A percentile compares a stretch with the other conserved stretches of the same genome.
phyloP scores from a whole-genome alignment of 2,888 invertebrate species.

The Teinopalpus imperialis region DNA sequence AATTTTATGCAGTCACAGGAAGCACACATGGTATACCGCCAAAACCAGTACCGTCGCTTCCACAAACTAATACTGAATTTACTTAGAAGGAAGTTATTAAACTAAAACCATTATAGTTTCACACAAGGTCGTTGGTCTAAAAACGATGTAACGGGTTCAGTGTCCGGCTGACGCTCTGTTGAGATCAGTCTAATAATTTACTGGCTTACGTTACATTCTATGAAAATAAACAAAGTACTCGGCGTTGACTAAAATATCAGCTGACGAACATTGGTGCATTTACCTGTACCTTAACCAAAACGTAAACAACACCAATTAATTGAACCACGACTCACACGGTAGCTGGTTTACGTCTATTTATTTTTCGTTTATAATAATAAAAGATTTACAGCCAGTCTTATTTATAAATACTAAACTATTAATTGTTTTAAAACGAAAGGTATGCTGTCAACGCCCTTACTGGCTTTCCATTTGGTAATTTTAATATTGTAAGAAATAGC shows the following conservation, averaged over 20 bases:
- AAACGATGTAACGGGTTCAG: slow-evolving; percentile 73
- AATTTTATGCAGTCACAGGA: neutral
- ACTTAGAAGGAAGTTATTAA: slow-evolving; percentile 23
- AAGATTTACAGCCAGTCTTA: slow-evolving; percentile 13
- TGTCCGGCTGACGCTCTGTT: slow-evolving; percentile 51
- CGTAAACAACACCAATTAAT: slow-evolving; percentile 20
- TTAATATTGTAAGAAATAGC: no score
- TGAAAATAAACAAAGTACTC: slow-evolving; percentile 33
- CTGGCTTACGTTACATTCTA: slow-evolving; percentile 32
- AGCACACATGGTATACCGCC: neutral
- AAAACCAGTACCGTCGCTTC: slow-evolving; percentile 3
- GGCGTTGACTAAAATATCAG: slow-evolving; percentile 27
- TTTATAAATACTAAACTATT: slow-evolving; percentile 10
- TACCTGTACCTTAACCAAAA: slow-evolving; percentile 20
- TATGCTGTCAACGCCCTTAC: neutral
- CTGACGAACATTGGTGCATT: slow-evolving; percentile 15
- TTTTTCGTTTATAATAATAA: slow-evolving; percentile 7
- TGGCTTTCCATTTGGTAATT: neutral
- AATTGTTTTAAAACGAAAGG: slow-evolving; percentile 13
- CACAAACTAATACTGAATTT: slow-evolving; percentile 14
- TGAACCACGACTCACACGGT: neutral
- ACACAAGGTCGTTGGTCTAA: slow-evolving; percentile 72
- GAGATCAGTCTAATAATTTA: slow-evolving; percentile 38
- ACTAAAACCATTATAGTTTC: slow-evolving; percentile 37
- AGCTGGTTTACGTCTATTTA: slow-evolving; percentile 12